phyloP scores from a whole-genome alignment of 2,888 invertebrate genomes.

The Melipona beecheii region DNA sequence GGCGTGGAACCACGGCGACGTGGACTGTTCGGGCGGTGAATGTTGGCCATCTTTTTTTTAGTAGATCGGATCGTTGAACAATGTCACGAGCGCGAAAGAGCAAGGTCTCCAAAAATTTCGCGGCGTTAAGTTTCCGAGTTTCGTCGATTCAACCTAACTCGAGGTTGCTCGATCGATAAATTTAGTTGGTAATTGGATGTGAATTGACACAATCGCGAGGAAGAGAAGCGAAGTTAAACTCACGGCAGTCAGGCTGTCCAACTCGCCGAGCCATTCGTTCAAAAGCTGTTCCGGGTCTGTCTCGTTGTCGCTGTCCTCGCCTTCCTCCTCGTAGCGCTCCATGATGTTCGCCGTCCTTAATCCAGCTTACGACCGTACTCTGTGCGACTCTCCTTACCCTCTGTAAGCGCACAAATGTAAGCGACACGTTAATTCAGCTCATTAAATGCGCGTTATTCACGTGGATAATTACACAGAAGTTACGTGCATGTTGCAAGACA shows the following conservation, averaged over 20 bases:
- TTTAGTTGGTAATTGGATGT: background rate
- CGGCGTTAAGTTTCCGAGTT: too few relatives aligned
- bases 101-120: too few relatives aligned
- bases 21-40: too few relatives aligned
- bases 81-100: too few relatives aligned
- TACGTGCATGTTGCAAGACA: too few relatives aligned
- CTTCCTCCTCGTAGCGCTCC: conserved; percentile 84
- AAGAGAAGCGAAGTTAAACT: conserved; percentile 80
- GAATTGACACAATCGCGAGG: background rate
- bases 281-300: conserved; percentile 90
- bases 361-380: conserved; percentile 59
- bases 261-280: conserved; percentile 92
- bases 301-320: conserved; percentile 88
- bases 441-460: background rate
- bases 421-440: conserved; percentile 34
- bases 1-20: conserved; percentile 49
- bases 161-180: background rate
- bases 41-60: too few relatives aligned
- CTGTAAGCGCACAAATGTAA: conserved; percentile 39
- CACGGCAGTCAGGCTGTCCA: conserved; percentile 90
- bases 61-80: too few relatives aligned
- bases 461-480: background rate
- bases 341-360: conserved; percentile 67
- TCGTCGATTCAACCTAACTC: too few relatives aligned
- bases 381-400: conserved; percentile 29